Percentiles rank a stretch among this genome's conserved stretches.
These are phyloP conservation scores for Petrocephalus sullivani DNA, from an alignment of 2,797 vertebrate genomes.

Conservation along the genomic window DNA sequence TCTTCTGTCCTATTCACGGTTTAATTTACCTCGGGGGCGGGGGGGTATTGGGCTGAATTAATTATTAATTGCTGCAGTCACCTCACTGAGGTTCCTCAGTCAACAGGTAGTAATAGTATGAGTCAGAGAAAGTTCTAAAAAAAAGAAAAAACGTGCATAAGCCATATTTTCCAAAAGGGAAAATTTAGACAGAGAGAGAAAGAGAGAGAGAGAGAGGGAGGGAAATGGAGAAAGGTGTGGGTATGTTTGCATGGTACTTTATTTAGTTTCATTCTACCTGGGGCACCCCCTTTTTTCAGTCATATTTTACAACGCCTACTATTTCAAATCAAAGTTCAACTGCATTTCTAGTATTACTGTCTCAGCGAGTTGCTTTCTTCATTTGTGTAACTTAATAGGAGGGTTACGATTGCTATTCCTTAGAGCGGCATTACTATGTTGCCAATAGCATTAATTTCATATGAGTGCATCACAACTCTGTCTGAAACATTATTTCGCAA, in stretches of 20 bases:
- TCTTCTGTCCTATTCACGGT: not conserved
- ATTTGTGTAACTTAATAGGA: not conserved
- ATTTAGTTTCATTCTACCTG: not conserved
- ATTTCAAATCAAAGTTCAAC: not conserved
- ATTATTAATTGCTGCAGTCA: not conserved
- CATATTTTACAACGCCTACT: not conserved
- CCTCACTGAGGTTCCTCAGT: not conserved
- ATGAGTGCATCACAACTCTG: not conserved
- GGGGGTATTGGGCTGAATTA: not conserved
- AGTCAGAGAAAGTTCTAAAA: not conserved
- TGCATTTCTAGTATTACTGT: not conserved
- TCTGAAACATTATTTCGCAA: not conserved
- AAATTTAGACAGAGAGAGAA: not conserved
- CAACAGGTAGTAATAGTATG: not conserved
- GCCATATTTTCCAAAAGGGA: not conserved
- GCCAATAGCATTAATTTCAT: not conserved
- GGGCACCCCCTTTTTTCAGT: not conserved
- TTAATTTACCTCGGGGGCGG: not conserved
- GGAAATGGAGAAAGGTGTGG: not conserved
- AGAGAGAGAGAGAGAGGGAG: not conserved
- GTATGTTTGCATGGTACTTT: not conserved
- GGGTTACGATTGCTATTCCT: not conserved
- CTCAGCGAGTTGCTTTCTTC: not conserved
- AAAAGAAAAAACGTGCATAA: not conserved
- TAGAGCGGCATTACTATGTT: not conserved